Conservation (phyloP, 2,888 invertebrate species). For the Campopleginae sp. region DNA sequence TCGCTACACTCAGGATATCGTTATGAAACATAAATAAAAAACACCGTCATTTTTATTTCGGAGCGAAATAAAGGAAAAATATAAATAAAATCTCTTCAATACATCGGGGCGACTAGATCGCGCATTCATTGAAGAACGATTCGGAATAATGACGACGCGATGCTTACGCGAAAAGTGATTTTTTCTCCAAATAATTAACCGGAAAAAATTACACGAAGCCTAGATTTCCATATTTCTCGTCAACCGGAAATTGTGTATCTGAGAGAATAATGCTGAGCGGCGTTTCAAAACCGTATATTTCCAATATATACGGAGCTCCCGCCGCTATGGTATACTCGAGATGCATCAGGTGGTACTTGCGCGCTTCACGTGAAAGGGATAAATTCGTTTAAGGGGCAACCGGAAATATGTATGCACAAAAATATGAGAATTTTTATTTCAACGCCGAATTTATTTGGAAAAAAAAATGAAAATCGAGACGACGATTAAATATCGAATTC, state of each 20-base stretch:
- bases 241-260: not conserved
- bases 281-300: not conserved
- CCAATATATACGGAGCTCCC: not conserved
- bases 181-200: not conserved
- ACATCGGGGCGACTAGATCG: not conserved
- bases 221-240: not conserved
- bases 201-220: not conserved
- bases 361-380: slow-evolving; percentile 1
- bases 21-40: not conserved
- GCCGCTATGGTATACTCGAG: not conserved
- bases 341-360: slow-evolving; percentile 30
- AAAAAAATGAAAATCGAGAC: not conserved
- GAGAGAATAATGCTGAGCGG: not conserved
- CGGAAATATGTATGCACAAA: too few species aligned
- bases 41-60: not conserved
- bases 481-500: too few species aligned
- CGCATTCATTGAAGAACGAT: not conserved
- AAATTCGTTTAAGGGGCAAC: too few species aligned
- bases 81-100: not conserved
- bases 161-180: not conserved
- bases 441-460: not conserved
- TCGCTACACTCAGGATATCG: not conserved
- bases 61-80: not conserved
- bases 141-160: not conserved
- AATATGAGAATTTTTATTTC: too few species aligned